Base-by-base conservation (phyloP, 2,797 vertebrate species). In the Agapornis canus region DNA sequence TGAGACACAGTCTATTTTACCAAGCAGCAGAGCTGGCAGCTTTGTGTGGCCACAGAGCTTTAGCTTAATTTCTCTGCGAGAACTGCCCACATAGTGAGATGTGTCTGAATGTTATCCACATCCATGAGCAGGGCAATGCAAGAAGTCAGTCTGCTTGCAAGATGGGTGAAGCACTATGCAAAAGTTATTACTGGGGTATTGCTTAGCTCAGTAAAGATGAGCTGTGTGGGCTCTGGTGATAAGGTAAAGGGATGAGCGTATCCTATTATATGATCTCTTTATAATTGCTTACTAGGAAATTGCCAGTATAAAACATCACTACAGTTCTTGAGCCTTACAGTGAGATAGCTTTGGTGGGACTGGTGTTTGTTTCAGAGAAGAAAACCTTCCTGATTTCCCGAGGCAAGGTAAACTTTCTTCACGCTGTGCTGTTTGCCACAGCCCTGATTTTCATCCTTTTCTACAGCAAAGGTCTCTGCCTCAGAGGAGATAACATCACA, bases 81-180 rank as follows among this genome's bases (percentile, higher is more conserved):
- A 54, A 32, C 22, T 82, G 10, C 40, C 17, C 5, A 1, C 21
- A 57, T 15, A 42, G 25, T 32, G 79, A 71, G 39, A 22, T 0
- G 6, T 37, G 20, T 9, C 25, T 79, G 54, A 32, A 32, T 1
- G 3, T 11, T 65, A 43, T 11, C 0, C 0, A 32, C 43, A 42
- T 54, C 29, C 47, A 14, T 2, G 6, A 52, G 0, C 3, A 71
- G 13, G 14, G 11, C 22, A 52, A 40, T 10, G 11, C 16, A 29
- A 70, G 63, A 61, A 85, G 29, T 32, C 49, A 76, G 31, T 47
- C 32, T 75, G 11, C 26, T 39, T 79, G 45, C 13, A 49, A 78
- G 21, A 4, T 45, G 59, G 11, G 32, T 35, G 37, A 68, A 78
- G 59, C 15, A 26, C 29, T 37, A 4, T 17, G 39, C 35, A 85